A percentile compares a stretch with the other conserved stretches of the same genome.
phyloP scores from a whole-genome alignment of 2,888 invertebrate species.

The Eupithecia dodoneata region DNA sequence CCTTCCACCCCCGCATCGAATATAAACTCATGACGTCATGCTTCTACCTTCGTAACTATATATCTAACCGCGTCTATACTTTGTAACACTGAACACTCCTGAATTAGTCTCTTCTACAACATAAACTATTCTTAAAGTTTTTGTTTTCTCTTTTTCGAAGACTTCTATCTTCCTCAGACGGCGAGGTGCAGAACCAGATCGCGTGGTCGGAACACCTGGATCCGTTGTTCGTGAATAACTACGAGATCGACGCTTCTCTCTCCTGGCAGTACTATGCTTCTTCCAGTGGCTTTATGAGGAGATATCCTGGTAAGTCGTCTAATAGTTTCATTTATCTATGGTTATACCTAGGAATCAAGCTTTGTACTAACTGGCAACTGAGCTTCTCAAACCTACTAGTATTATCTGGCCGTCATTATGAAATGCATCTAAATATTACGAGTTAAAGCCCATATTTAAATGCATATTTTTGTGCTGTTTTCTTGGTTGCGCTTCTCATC shows the following conservation, averaged over 20 bases:
- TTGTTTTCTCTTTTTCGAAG: not conserved
- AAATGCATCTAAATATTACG: too few species aligned
- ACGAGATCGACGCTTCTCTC: constrained; percentile 93
- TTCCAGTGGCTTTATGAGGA: constrained; percentile 96
- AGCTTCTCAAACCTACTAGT: not conserved
- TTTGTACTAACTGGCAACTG: not conserved
- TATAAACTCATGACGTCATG: not conserved
- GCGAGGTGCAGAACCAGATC: constrained; percentile 94
- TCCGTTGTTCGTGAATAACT: constrained; percentile 94
- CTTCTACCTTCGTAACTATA: not conserved
- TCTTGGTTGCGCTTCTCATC: too few species aligned
- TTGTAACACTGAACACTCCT: not conserved
- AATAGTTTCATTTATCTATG: not conserved
- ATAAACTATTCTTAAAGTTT: not conserved
- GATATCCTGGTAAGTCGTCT: constrained; percentile 92
- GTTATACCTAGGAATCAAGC: not conserved
- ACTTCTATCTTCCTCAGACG: constrained; percentile 77
- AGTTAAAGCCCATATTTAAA: too few species aligned
- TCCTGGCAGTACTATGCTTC: constrained; percentile 99
- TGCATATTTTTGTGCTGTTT: too few species aligned
- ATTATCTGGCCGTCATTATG: not conserved
- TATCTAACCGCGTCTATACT: not conserved
- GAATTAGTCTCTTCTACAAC: not conserved
- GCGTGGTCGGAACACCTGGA: constrained; percentile 98
- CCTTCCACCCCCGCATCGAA: not conserved